Evolutionary conservation across 2,888 invertebrate genomes (phyloP).

Genomic region (Notodonta dromedarius): DNA sequence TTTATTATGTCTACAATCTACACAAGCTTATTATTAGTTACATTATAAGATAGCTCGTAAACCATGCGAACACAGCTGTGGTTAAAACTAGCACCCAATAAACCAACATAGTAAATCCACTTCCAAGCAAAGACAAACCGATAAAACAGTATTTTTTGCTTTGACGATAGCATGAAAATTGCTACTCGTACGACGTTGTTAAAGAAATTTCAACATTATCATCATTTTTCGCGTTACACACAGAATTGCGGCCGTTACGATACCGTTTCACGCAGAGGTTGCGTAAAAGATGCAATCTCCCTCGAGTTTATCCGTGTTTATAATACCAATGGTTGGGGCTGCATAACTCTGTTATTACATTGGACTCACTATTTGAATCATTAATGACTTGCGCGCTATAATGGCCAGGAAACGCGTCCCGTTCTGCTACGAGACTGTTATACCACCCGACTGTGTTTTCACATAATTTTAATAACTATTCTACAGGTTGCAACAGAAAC

Average conservation of each 20-base stretch:
- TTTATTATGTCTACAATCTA: too few relatives aligned
- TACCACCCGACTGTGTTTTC: conserved; percentile 29
- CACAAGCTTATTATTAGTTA: not conserved
- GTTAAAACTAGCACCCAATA: not conserved
- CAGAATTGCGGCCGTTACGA: conserved; percentile 35
- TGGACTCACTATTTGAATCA: conserved; percentile 64
- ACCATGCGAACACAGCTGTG: not conserved
- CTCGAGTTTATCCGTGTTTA: conserved; percentile 59
- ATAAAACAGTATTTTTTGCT: not conserved
- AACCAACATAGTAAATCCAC: not conserved
- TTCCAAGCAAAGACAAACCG: not conserved
- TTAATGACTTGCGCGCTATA: conserved; percentile 73
- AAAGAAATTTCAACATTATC: conserved; percentile 34
- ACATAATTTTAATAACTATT: not conserved
- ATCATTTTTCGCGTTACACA: conserved; percentile 33
- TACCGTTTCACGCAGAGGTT: conserved; percentile 52
- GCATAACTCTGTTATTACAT: conserved; percentile 71
- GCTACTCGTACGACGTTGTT: conserved; percentile 16
- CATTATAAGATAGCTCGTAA: not conserved
- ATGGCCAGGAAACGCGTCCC: conserved; percentile 68
- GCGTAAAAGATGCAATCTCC: conserved; percentile 69
- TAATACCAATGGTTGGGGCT: conserved; percentile 61
- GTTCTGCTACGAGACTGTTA: conserved; percentile 44
- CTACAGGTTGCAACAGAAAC: too few relatives aligned
- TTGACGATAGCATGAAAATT: conserved; percentile 11